Base-by-base conservation (phyloP, 2,113 vertebrate genomes). In the Rhynchomys soricoides region DNA sequence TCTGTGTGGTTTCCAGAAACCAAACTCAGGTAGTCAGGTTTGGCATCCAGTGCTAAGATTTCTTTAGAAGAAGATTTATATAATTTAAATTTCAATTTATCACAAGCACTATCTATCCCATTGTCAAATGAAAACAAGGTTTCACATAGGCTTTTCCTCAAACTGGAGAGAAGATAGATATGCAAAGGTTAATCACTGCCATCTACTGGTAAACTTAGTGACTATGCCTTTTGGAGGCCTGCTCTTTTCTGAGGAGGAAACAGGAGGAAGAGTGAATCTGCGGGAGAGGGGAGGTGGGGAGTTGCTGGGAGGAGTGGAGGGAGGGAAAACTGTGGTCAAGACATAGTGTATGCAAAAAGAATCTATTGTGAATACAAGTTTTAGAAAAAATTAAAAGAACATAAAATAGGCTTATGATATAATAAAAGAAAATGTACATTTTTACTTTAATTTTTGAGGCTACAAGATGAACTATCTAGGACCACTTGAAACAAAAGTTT, bases 121-220 rank as follows among this genome's bases (percentile, higher is more conserved):
- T 4, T 68, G 64, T 45, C 40, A 66, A 21, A 48, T 12, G 17
- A 48, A 86, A 43, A 64, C 22, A 40, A 86, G 43, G 91, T 94
- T 95, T 94, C 52, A 55, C 31, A 48, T 45, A 92, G 31, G 12
- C 4, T 52, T 50, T 91, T 79, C 24, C 34, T 82, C 87, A 89
- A 73, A 48, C 40, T 12, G 0, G 11, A 52, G 50, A 19, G 31
- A 87, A 12, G 13, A 64, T 26, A 2, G 57, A 70, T 40, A 87
- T 87, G 55, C 83, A 90, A 79, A 90, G 26, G 74, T 78, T 74
- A 94, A 26, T 92, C 16, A 71, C 82, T 96, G 93, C 86, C 93
- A 90, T 90, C 93, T 97, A 24, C 21, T 95, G 86, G 86, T 75
- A 40, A 29, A 15, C 24, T 4, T 59, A 86, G 50, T 92, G 71